Conservation (phyloP, 2,888 invertebrate species). For the Hermaeophaga mercurialis region DNA sequence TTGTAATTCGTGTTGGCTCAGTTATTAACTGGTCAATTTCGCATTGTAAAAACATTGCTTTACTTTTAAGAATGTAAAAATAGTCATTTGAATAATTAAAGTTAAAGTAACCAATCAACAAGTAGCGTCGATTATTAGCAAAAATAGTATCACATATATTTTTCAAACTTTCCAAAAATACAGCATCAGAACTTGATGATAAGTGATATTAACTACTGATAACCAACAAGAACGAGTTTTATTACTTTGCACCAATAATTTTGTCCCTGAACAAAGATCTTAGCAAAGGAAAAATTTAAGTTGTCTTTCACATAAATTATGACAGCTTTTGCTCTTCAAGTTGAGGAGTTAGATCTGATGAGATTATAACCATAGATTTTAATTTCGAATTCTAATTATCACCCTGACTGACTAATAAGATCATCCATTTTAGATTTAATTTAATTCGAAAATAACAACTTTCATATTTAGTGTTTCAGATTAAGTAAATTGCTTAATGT, state of each 20-base stretch:
- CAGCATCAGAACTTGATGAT: slow-evolving; percentile 19
- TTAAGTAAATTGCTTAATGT: too few species aligned
- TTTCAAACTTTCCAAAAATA: slow-evolving; percentile 17
- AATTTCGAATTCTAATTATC: neutral
- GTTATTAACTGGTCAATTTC: slow-evolving; percentile 13
- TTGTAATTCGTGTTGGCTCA: slow-evolving; percentile 11
- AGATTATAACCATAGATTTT: neutral
- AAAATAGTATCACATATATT: slow-evolving; percentile 14
- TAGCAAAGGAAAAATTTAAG: slow-evolving; percentile 5
- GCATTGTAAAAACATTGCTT: slow-evolving; percentile 16
- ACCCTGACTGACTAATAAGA: neutral
- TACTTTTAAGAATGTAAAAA: slow-evolving; percentile 19
- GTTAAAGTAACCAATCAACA: slow-evolving; percentile 21
- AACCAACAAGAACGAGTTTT: slow-evolving; percentile 8
- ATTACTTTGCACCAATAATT: slow-evolving; percentile 15
- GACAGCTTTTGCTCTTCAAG: slow-evolving; percentile 1
- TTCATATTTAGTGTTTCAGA: neutral
- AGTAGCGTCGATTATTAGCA: slow-evolving; percentile 5
- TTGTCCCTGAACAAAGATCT: neutral
- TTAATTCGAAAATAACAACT: neutral
- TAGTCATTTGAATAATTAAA: slow-evolving; percentile 14
- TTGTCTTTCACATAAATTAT: slow-evolving; percentile 11
- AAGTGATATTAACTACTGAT: slow-evolving; percentile 13
- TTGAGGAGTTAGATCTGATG: slow-evolving; percentile 1
- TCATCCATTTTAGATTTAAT: neutral